Evolutionary conservation across 2,797 vertebrate genomes (phyloP).

Genomic region (Cercopithecus hamlyni): DNA sequence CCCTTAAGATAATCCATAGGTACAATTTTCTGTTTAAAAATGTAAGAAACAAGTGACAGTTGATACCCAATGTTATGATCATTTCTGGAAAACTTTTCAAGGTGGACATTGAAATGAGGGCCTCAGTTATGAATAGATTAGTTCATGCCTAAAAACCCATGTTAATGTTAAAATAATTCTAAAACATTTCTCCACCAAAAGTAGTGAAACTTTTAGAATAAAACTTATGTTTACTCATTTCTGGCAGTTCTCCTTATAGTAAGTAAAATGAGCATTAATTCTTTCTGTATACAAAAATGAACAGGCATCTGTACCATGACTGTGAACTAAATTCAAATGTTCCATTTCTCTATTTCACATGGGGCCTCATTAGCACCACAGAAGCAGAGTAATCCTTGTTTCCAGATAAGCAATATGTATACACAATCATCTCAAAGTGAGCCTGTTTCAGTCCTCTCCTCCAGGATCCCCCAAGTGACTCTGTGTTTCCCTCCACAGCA

Average conservation of each 20-base stretch:
- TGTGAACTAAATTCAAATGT: slow-evolving; percentile 7
- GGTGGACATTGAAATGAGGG: neutral
- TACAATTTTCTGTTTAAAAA: slow-evolving; percentile 25
- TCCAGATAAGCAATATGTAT: neutral
- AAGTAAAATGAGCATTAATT: neutral
- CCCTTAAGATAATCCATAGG: neutral
- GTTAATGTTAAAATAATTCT: slow-evolving; percentile 6
- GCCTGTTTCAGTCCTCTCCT: neutral
- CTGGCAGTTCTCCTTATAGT: neutral
- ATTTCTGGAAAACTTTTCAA: slow-evolving; percentile 35
- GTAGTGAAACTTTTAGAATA: neutral
- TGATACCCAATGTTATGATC: neutral
- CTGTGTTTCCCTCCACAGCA: neutral
- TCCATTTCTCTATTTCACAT: neutral
- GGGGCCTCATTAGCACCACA: neutral
- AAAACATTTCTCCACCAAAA: neutral
- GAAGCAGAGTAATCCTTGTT: neutral
- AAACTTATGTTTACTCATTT: neutral
- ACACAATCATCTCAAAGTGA: neutral
- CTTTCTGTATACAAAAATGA: neutral
- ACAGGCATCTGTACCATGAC: neutral
- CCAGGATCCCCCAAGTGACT: neutral
- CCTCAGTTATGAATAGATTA: neutral
- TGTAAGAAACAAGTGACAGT: slow-evolving; percentile 35
- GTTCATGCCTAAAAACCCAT: neutral